These are phyloP conservation scores for Ctenicera cuprea DNA, from an alignment of 2,888 invertebrate genomes.

Conservation along the genomic window DNA sequence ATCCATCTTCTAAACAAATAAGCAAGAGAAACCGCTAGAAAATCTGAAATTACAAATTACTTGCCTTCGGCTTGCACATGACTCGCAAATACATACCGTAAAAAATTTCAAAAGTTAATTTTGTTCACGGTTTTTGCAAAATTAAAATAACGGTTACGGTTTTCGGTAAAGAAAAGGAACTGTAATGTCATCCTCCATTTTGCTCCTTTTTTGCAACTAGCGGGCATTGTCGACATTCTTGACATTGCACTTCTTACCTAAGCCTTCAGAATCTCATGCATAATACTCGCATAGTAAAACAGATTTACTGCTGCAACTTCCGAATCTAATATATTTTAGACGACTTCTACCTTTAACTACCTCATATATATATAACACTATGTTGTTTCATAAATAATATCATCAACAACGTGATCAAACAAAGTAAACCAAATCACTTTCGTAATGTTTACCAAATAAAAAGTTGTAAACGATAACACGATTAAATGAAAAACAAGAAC, in stretches of 20 bases:
- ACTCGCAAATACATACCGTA: constrained; percentile 26
- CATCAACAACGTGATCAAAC: no score
- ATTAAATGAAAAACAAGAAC: no score
- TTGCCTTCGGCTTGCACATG: constrained; percentile 44
- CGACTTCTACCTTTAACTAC: not conserved
- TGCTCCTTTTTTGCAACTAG: constrained; percentile 1
- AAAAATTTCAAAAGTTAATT: constrained; percentile 42
- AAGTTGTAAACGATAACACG: no score
- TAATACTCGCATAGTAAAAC: not conserved
- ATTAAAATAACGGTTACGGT: constrained; percentile 43
- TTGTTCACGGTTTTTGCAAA: constrained; percentile 42
- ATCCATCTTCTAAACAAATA: constrained; percentile 50
- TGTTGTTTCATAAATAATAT: no score
- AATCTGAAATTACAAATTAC: constrained; percentile 43
- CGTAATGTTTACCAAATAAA: no score
- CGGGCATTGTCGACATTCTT: constrained; percentile 9
- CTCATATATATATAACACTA: no score
- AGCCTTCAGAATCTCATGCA: constrained; percentile 1
- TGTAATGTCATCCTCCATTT: constrained; percentile 23
- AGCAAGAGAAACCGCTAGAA: constrained; percentile 42
- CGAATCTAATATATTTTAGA: not conserved
- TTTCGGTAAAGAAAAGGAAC: constrained; percentile 31
- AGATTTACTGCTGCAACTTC: constrained; percentile 2
- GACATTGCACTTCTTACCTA: constrained; percentile 2
- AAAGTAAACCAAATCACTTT: no score